Evolutionary conservation across 2,888 invertebrate species (phyloP).

Genomic region (Aromia moschata): DNA sequence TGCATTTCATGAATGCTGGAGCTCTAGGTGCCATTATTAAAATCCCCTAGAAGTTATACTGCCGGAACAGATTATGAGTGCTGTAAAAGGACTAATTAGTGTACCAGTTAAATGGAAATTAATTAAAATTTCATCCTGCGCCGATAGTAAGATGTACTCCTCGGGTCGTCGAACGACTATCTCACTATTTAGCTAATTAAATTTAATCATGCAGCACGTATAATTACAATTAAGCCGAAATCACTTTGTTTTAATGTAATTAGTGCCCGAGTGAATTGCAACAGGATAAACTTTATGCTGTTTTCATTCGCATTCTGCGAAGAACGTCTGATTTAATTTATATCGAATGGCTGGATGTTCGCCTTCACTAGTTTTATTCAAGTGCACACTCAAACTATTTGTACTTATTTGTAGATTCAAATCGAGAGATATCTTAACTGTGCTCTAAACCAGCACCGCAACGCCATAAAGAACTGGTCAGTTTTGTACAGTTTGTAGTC

Average conservation of each 20-base stretch:
- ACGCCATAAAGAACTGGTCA: no score
- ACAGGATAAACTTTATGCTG: conserved; percentile 48
- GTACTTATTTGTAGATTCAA: no score
- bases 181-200: conserved; percentile 26
- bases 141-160: conserved; percentile 16
- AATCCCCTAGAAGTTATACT: conserved; percentile 2
- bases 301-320: conserved; percentile 42
- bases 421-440: no score
- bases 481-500: no score
- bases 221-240: conserved; percentile 55
- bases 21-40: neutral
- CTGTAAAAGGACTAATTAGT: conserved; percentile 17
- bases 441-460: no score
- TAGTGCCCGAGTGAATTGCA: conserved; percentile 50
- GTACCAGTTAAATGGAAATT: conserved; percentile 21
- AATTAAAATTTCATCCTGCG: conserved; percentile 17
- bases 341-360: conserved; percentile 21
- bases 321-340: conserved; percentile 35
- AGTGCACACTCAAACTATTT: neutral
- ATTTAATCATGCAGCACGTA: conserved; percentile 33
- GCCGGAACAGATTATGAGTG: conserved; percentile 15
- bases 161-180: conserved; percentile 15
- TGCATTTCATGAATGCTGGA: neutral
- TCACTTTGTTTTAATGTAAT: conserved; percentile 57
- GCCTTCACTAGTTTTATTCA: neutral